Evolutionary conservation across 2,888 invertebrate genomes (phyloP).

Genomic region (Ypsolopha sequella): DNA sequence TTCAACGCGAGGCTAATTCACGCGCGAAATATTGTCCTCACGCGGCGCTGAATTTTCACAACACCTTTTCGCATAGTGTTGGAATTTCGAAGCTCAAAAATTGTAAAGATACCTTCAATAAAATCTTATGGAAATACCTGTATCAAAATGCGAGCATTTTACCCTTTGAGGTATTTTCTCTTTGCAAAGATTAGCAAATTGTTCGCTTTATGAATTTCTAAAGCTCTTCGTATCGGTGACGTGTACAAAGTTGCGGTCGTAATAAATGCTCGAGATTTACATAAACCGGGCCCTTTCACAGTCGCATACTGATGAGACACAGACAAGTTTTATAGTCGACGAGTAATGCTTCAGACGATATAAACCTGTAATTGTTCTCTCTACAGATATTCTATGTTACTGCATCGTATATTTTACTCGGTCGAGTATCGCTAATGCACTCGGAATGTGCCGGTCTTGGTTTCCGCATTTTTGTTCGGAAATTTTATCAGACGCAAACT

Average conservation of each 20-base stretch:
- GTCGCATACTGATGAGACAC: constrained; percentile 42
- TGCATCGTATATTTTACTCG: no score
- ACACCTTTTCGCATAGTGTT: constrained; percentile 19
- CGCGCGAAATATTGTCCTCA: constrained; percentile 43
- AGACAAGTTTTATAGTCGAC: constrained; percentile 25
- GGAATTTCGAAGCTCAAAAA: neutral
- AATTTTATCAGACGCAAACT: no score
- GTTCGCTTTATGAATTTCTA: constrained; percentile 30
- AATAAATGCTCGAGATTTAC: constrained; percentile 48
- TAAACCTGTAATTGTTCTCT: constrained; percentile 33
- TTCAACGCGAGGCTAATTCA: constrained; percentile 44
- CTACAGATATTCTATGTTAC: no score
- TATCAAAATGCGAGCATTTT: constrained; percentile 5
- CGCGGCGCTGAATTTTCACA: constrained; percentile 36
- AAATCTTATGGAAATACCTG: neutral
- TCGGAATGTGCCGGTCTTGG: no score
- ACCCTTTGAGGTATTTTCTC: constrained; percentile 22
- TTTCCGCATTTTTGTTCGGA: no score
- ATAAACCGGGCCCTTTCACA: constrained; percentile 46
- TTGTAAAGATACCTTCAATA: neutral
- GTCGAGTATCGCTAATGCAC: no score
- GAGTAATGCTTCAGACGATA: constrained; percentile 28
- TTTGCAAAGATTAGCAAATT: constrained; percentile 39
- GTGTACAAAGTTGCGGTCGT: constrained; percentile 30
- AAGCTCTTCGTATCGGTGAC: constrained; percentile 23